Conservation (phyloP, 2,113 vertebrate species). For the Gambusia affinis region DNA sequence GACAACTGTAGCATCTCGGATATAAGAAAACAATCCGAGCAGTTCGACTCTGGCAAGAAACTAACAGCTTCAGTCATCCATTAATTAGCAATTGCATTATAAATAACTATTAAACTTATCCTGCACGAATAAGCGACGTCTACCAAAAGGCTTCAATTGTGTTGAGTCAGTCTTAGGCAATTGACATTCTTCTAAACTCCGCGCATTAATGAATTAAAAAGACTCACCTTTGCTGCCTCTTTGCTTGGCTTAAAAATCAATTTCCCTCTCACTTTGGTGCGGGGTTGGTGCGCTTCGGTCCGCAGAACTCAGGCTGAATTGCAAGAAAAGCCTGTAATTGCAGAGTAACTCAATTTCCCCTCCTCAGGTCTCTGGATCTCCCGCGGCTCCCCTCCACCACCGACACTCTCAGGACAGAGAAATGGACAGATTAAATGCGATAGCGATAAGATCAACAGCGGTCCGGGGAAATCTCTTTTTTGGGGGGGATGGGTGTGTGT, state of each 20-base stretch:
- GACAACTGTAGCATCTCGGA: neutral
- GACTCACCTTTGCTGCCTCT: slow-evolving; percentile 53
- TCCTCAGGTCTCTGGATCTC: slow-evolving; percentile 44
- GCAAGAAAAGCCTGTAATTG: slow-evolving; percentile 33
- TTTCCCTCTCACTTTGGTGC: slow-evolving; percentile 37
- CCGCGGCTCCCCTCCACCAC: slow-evolving; percentile 29
- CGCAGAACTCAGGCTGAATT: slow-evolving; percentile 30
- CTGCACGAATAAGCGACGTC: neutral
- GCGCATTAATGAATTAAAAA: neutral
- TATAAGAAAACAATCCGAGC: neutral
- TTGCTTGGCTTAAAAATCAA: slow-evolving; percentile 8
- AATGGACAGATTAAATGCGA: slow-evolving; percentile 32
- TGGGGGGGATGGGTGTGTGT: neutral
- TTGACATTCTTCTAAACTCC: neutral
- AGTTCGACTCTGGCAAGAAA: neutral
- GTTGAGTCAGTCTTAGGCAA: slow-evolving; percentile 11
- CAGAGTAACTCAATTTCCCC: slow-evolving; percentile 50
- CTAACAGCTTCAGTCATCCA: neutral
- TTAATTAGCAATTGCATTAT: neutral
- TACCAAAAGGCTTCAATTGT: neutral
- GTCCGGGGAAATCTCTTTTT: slow-evolving; percentile 48
- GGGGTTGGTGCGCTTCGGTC: slow-evolving; percentile 8
- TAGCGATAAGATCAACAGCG: slow-evolving; percentile 36
- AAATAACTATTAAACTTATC: slow-evolving; percentile 32
- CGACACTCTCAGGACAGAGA: slow-evolving; percentile 27